Base-by-base conservation (phyloP, 2,797 vertebrate genomes). In the Galago senegalensis region DNA sequence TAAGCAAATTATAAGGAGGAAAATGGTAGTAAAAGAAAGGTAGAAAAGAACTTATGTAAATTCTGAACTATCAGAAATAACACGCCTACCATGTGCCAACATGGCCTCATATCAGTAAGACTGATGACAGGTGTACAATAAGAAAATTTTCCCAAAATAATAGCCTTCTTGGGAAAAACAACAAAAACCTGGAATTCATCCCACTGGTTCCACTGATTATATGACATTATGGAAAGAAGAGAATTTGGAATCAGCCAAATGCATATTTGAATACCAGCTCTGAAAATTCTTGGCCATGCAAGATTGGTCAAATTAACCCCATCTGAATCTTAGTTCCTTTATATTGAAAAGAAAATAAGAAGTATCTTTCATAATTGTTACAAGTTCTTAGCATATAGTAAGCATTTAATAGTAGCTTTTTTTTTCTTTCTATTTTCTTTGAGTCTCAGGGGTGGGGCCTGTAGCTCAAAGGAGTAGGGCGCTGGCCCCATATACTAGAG, bases 101-200 rank as follows among this genome's bases (percentile, higher is more conserved):
- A 29, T 72, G 40, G 65, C 31, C 31, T 56, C 49, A 43, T 60
- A 46, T 69, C 34, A 86, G 29, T 43, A 14, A 43, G 61, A 67
- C 49, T 53, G 11, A 79, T 37, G 11, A 79, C 63, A 87, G 37
- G 12, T 60, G 79, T 79, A 37, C 53, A 80, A 56, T 70, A 49
- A 13, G 53, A 70, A 81, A 14, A 80, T 18, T 87, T 70, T 87
- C 46, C 34, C 37, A 87, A 77, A 65, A 87, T 70, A 93, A 87
- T n/a, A 69, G 18, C 5, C 37, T 61, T 40, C 31, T 60, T 46
- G 21, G 16, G 81, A 77, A 85, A 77, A 58, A 76, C 8, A 43
- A 3, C 21, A 84, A 83, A 84, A 92, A 25, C 43, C 81, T 85
- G 46, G 17, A 46, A 31, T 85, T 85, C 49, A 67, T 83, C 20